Base-by-base conservation (phyloP, 2,888 invertebrate genomes). In the Drosophila helvetica region DNA sequence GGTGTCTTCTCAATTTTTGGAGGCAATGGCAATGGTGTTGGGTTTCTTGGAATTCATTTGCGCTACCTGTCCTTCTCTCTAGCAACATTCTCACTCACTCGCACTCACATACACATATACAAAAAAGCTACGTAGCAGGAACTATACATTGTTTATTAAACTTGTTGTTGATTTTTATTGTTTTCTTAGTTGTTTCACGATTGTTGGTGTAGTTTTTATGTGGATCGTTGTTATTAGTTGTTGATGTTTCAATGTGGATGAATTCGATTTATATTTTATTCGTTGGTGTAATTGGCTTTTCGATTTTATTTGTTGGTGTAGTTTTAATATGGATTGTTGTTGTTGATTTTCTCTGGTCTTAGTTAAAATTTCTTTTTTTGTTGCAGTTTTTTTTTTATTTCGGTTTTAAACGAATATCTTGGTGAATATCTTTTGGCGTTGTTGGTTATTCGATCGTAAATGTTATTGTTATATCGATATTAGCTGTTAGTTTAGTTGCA, bases 81-180 rank as follows among this genome's bases (percentile, higher is more conserved):
- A 51, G 65, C 53, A 42, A 42, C 30, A 46, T 43, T 45, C 71
- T 43, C 64, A 62, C 68, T 65, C 61, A 50, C 54, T 43, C 48
- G 45, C 63, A 47, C 55, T 50, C 51, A 46, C 56, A 50, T 59
- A 55, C 62, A 42, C 62, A 63, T 53, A 42, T 64, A 61, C 67
- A 51, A 66, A 57, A 79, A 66, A 60, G 82, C 83, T 83, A 82
- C 79, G 82, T 85, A 80, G 83, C 80, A 83, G 83, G 85, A 83
- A 83, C 83, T 85, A 83, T 83, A 65, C 85, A 85, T 83, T 82
- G 79, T 80, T 81, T 64, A 77, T 81, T 30, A 9, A 10, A 30
- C 10, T 30, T 38, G 2, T 38, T 38, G 15, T 38, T n/a, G 15
- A 15, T 12, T 15, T 33, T 15, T 6, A 0, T 12, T 33, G 48